Evolutionary conservation across 2,797 vertebrate species (phyloP).

Genomic region (Ficedula albicollis): DNA sequence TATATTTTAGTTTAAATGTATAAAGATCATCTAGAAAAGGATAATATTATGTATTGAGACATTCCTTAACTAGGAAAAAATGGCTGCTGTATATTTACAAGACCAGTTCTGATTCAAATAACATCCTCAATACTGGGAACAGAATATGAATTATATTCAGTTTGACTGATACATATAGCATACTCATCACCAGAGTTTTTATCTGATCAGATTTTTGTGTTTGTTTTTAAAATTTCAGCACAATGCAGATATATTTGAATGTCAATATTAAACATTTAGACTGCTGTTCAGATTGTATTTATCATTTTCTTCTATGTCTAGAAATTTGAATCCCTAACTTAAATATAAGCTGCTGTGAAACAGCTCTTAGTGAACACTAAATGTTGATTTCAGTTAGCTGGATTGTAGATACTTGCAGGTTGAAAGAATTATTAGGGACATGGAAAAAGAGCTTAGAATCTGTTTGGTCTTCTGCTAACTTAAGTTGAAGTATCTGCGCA

Average conservation of each 20-base stretch:
- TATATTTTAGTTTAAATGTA: conserved; percentile 95
- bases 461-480: conserved; percentile 81
- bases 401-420: conserved; percentile 95
- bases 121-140: conserved; percentile 82
- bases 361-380: conserved; percentile 92
- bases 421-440: conserved; percentile 77
- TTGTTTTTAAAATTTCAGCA: conserved; percentile 79
- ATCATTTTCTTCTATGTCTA: conserved; percentile 78
- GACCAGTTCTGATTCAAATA: conserved; percentile 80
- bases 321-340: conserved; percentile 76
- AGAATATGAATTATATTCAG: conserved; percentile 79
- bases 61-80: conserved; percentile 97
- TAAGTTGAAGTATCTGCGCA: conserved; percentile 88
- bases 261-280: conserved; percentile 86
- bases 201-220: conserved; percentile 73
- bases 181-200: conserved; percentile 71
- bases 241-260: conserved; percentile 88
- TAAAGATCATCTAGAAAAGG: conserved; percentile 90
- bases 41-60: conserved; percentile 91
- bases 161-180: conserved; percentile 76
- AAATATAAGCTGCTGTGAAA: conserved; percentile 87
- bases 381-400: conserved; percentile 90
- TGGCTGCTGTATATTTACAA: conserved; percentile 94
- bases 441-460: conserved; percentile 81
- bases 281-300: conserved; percentile 86